A percentile compares a stretch with the other conserved stretches of the same genome.
These are phyloP conservation scores for Agapornis canus DNA, from an alignment of 2,797 vertebrate species.

Conservation along the genomic window DNA sequence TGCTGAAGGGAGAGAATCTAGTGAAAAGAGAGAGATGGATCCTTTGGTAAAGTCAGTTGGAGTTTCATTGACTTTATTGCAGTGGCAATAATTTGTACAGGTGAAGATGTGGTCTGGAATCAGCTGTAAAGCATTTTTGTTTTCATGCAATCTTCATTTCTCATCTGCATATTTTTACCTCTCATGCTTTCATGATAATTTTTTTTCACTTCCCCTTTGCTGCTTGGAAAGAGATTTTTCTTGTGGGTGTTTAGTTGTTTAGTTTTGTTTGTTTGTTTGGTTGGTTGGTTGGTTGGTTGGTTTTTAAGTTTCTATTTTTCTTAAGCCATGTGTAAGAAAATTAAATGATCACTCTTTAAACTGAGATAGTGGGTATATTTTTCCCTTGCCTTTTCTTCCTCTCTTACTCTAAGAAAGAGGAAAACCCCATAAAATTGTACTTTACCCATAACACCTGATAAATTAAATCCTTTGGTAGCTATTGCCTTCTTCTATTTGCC, in stretches of 20 bases:
- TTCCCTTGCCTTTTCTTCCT: not conserved
- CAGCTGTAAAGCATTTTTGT: not conserved
- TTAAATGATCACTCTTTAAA: not conserved
- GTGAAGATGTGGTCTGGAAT: not conserved
- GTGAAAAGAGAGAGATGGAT: not conserved
- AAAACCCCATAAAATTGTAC: not conserved
- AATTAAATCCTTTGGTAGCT: conserved; percentile 38
- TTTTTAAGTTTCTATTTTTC: not conserved
- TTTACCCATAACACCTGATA: not conserved
- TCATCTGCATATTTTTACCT: not conserved
- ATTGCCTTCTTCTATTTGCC: conserved; percentile 18
- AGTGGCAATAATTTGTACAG: not conserved
- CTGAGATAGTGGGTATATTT: not conserved
- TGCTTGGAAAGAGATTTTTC: not conserved
- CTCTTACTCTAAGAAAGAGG: not conserved
- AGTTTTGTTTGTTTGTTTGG: too few relatives aligned
- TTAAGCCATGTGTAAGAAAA: not conserved
- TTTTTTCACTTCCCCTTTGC: not conserved
- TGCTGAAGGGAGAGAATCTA: not conserved
- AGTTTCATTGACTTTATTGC: not conserved
- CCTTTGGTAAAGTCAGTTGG: not conserved
- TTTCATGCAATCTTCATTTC: not conserved
- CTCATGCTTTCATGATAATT: not conserved
- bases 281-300: too few relatives aligned
- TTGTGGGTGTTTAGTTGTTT: not conserved